Conservation (phyloP, 2,113 vertebrate genomes). For the Amphiprion ocellaris region DNA sequence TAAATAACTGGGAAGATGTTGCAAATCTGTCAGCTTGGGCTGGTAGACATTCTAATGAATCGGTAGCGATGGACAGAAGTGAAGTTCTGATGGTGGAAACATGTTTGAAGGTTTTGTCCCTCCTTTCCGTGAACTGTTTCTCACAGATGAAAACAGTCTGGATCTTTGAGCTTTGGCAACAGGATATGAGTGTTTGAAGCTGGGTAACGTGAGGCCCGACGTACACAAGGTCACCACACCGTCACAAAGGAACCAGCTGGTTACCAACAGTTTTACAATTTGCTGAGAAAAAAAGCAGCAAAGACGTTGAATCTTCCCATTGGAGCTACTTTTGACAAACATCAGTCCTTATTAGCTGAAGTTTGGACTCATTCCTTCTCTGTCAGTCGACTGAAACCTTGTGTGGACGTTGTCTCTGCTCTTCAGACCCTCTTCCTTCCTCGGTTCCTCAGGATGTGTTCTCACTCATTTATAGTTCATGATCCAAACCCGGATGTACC, state of each 20-base stretch:
- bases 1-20: too few species aligned
- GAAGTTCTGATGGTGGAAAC: too few species aligned
- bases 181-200: constrained; percentile 23
- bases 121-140: neutral
- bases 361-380: neutral
- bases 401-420: neutral
- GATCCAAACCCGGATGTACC: constrained; percentile 12
- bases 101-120: too few species aligned
- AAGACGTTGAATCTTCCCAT: neutral
- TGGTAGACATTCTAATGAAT: too few species aligned
- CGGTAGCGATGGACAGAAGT: too few species aligned
- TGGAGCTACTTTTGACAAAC: neutral
- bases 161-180: neutral
- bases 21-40: too few species aligned
- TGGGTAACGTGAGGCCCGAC: neutral
- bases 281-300: neutral
- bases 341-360: neutral
- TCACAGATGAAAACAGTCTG: neutral
- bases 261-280: neutral
- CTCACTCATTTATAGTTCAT: constrained; percentile 9
- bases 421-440: constrained; percentile 33
- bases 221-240: neutral
- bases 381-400: neutral
- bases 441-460: constrained; percentile 35
- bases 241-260: neutral